Base-by-base conservation (phyloP, 37 sponge, comb jelly and placozoan species). In the Chondrosia reniformis region DNA sequence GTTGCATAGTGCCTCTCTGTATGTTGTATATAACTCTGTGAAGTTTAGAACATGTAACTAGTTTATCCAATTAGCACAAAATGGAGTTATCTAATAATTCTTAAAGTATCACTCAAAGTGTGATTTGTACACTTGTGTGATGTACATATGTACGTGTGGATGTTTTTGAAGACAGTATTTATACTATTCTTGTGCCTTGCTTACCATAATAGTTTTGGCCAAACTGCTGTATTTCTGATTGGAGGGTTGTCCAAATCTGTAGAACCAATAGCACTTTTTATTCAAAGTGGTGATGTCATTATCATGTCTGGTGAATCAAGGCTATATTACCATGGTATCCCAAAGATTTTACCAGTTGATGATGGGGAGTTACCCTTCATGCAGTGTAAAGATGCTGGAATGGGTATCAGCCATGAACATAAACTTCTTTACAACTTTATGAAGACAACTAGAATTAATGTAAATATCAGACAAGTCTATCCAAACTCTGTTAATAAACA, bases 221-320 rank as follows among this genome's bases (percentile, higher is more conserved):
- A 93, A 84, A 82, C 87, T 44, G 94, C 94, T 1, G 66, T 96
- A 3, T 96, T 96, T 65, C 80, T 96, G 79, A 72, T 96, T 52
- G 97, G 97, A 22, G 94, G 97, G 0, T 38, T 74, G 22, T 91
- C 82, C 28, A 93, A 85, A 74, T 36, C 45, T 3, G 63, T 78
- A 3, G 42, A 33, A 33, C 97, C 97, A 31, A 69, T 30, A 15
- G 84, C 91, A 24, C 44, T 96, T 38, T 74, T 82, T 17, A 33
- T 96, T 2, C 75, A 64, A 21, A 94, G 95, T 88, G 97, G 97
- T 43, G 97, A 96, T 57, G 52, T 93, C 9, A 63, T 93, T 28
- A 79, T 93, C 21, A 91, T 96, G 94, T 85, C 89, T 9, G 92
- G 87, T 0, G 84, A 81, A 13, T 81, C 88, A 39, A 78, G 97